phyloP scores from a whole-genome alignment of 2,888 invertebrate genomes.

The Anticlea derivata region DNA sequence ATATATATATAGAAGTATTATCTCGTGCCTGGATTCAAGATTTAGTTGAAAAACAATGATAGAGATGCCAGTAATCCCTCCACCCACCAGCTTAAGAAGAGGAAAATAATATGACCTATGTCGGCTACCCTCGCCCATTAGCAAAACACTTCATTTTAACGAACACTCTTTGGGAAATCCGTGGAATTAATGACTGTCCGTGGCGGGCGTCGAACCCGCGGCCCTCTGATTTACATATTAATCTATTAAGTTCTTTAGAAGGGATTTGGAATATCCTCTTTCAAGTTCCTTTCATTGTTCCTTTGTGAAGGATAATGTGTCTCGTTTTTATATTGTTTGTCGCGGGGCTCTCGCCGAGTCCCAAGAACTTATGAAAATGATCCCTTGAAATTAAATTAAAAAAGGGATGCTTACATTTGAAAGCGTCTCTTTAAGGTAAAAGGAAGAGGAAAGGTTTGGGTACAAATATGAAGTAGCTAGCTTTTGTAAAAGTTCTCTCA shows the following conservation, averaged over 20 bases:
- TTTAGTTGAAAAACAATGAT: too few species aligned
- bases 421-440: slow-evolving; percentile 5
- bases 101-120: too few species aligned
- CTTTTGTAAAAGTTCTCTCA: too few species aligned
- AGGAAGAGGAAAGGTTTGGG: slow-evolving; percentile 3
- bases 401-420: slow-evolving; percentile 4
- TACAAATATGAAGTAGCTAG: slow-evolving; percentile 1
- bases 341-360: slow-evolving; percentile 6
- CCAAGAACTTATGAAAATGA: slow-evolving; percentile 15
- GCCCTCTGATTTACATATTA: slow-evolving; percentile 26
- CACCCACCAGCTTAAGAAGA: too few species aligned
- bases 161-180: slow-evolving; percentile 4
- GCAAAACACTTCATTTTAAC: slow-evolving; percentile 10
- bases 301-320: slow-evolving; percentile 22
- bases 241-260: slow-evolving; percentile 22
- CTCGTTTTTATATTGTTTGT: slow-evolving; percentile 24
- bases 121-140: slow-evolving; percentile 4
- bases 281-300: slow-evolving; percentile 17
- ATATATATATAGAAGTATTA: too few species aligned
- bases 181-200: slow-evolving; percentile 15
- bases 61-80: too few species aligned
- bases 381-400: slow-evolving; percentile 15
- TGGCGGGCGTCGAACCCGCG: slow-evolving; percentile 20
- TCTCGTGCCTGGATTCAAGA: too few species aligned
- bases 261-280: slow-evolving; percentile 19